A percentile compares a stretch with the other conserved stretches of the same genome.
Conservation (phyloP, 2,113 vertebrate genomes). For the Uropsilus gracilis region DNA sequence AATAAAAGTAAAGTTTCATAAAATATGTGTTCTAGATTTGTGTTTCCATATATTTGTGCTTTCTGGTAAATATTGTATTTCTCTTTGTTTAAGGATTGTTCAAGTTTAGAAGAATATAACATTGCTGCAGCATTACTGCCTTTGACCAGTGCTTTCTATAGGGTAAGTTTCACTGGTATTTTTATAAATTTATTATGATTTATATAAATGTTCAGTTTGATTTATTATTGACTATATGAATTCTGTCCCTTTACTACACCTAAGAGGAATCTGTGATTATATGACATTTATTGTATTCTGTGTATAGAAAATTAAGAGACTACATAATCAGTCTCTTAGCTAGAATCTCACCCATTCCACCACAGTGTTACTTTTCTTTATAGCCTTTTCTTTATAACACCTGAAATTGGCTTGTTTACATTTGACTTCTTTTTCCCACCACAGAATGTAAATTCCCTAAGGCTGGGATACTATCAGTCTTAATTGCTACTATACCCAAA, state of each 20-base stretch:
- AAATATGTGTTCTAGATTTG: neutral
- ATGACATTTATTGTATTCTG: constrained; percentile 10
- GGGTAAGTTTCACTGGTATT: constrained; percentile 89
- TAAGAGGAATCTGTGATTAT: constrained; percentile 11
- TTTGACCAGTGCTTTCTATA: constrained; percentile 95
- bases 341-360: neutral
- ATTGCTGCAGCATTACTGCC: constrained; percentile 95
- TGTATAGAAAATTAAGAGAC: constrained; percentile 1
- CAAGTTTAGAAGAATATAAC: constrained; percentile 95
- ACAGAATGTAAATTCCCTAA: constrained; percentile 36
- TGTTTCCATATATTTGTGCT: constrained; percentile 18
- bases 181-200: neutral
- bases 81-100: constrained; percentile 93
- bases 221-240: neutral
- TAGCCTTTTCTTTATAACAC: neutral
- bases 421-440: neutral
- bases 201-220: neutral
- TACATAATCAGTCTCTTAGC: constrained; percentile 5
- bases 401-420: constrained; percentile 17
- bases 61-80: constrained; percentile 58
- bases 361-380: constrained; percentile 20
- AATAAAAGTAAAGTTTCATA: constrained; percentile 32
- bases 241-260: neutral
- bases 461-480: neutral
- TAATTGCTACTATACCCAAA: neutral